Conservation (phyloP, 2,797 vertebrate species). For the Tenualosa thibaudeaui region DNA sequence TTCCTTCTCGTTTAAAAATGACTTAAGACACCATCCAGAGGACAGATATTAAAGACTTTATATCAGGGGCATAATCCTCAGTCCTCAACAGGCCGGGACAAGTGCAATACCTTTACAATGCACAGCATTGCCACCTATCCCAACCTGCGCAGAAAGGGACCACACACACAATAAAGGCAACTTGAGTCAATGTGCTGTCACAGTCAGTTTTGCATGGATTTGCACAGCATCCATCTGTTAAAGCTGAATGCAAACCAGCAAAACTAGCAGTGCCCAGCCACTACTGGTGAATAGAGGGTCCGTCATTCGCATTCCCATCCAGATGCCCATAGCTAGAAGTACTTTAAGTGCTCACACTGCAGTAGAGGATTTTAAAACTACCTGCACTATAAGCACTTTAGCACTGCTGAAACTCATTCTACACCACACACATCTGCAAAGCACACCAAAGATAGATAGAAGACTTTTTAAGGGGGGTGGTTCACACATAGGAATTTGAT, state of each 20-base stretch:
- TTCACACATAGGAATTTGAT: not conserved
- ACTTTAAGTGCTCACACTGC: constrained; percentile 99
- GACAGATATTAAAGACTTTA: not conserved
- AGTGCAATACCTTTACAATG: constrained; percentile 95
- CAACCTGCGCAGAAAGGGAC: constrained; percentile 95
- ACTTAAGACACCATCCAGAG: too few species aligned
- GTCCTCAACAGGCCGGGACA: constrained; percentile 99
- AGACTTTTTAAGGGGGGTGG: too few species aligned
- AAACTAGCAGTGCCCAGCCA: constrained; percentile 91
- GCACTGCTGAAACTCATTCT: constrained; percentile 83
- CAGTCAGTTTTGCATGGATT: constrained; percentile 99
- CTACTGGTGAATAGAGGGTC: constrained; percentile 38
- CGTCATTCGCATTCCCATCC: constrained; percentile 24
- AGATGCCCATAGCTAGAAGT: constrained; percentile 83
- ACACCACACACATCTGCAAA: not conserved
- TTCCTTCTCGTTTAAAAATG: too few species aligned
- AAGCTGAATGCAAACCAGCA: constrained; percentile 99
- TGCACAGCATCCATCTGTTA: constrained; percentile 88
- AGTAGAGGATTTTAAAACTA: constrained; percentile 96
- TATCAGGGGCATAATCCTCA: constrained; percentile 69
- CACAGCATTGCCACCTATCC: constrained; percentile 98
- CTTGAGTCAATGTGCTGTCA: constrained; percentile 75
- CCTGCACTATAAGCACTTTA: constrained; percentile 99
- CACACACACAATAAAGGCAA: constrained; percentile 48
- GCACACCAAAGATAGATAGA: not conserved